Evolutionary conservation across 2,797 vertebrate species (phyloP).

Genomic region (Tarsius wallacei): DNA sequence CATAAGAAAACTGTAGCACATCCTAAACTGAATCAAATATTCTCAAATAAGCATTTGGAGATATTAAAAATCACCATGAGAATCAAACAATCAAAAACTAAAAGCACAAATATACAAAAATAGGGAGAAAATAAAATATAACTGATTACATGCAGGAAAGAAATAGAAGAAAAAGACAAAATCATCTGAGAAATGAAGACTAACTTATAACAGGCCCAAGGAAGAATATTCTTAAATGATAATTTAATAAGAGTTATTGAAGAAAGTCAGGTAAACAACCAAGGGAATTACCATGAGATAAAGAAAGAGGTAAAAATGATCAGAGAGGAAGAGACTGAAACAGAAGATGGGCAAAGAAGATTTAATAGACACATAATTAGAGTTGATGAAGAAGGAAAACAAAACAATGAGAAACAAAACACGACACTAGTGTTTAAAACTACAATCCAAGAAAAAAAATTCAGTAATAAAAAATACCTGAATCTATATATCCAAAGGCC

Average conservation of each 20-base stretch:
- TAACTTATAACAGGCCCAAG: neutral
- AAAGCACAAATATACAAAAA: neutral
- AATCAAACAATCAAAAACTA: neutral
- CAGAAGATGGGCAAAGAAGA: neutral
- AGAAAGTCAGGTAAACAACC: neutral
- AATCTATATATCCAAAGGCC: neutral
- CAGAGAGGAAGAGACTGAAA: neutral
- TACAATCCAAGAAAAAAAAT: neutral
- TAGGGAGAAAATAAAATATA: neutral
- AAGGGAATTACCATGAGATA: neutral
- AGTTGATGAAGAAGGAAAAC: neutral
- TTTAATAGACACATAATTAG: neutral
- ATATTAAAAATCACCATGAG: neutral
- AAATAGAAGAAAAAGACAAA: neutral
- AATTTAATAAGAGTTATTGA: neutral
- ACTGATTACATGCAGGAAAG: neutral
- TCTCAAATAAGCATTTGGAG: neutral
- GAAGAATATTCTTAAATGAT: neutral
- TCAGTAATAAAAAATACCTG: neutral
- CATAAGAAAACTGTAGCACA: neutral
- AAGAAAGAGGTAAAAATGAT: neutral
- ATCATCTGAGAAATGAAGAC: neutral
- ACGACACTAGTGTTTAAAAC: neutral
- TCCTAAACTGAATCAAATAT: neutral
- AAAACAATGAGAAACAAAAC: neutral